Base-by-base conservation (phyloP, 2,888 invertebrate species). In the Steromphala cineraria region DNA sequence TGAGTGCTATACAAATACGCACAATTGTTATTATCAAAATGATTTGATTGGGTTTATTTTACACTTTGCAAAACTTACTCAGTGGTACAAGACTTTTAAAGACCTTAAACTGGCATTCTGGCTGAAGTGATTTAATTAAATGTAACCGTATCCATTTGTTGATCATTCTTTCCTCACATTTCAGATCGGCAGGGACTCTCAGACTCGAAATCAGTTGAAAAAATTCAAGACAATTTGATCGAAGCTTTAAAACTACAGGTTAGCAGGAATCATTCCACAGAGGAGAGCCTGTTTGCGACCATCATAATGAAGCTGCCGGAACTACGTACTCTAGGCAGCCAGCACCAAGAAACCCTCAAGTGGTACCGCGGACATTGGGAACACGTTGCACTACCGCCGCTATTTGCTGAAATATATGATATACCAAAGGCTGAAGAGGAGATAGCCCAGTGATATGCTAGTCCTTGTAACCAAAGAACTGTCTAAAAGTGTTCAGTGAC, bases 371-470 rank as follows among this genome's bases (percentile, higher is more conserved):
- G 88, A 55, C 95, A 96, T 90, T 98, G 98, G 98, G 89, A 90
- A 31, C 95, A 95, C 82, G 95, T 96, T 84, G 92, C 92, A 83
- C 95, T 98, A 89, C 98, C 98, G 74, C 98, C 98, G 2, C 95
- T 99, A 80, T 99, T 98, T 94, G 96, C 98, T 53, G 99, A 99
- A 94, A 98, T 98, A 90, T 99, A 98, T 94, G 98, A 99, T 95
- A 98, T 99, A 84, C 90, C 90, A 46, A 91, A 91, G 87, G 88
- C 88, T 79, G 90, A 89, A 21, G 88, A 88, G 52, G 88, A 82
- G 56, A 80, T 78, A 19, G 19, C 78, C 8, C 78, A 76, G 53
- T 56, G 24, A 56, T 56, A 19, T 56, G 56, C 21, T 56, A 56
- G 56, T 56, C 56, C 24, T 46, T 46, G 46, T 46, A 46, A 8